These are phyloP conservation scores for Cotesia congregata DNA, from an alignment of 2,888 invertebrate species.

Conservation along the genomic window DNA sequence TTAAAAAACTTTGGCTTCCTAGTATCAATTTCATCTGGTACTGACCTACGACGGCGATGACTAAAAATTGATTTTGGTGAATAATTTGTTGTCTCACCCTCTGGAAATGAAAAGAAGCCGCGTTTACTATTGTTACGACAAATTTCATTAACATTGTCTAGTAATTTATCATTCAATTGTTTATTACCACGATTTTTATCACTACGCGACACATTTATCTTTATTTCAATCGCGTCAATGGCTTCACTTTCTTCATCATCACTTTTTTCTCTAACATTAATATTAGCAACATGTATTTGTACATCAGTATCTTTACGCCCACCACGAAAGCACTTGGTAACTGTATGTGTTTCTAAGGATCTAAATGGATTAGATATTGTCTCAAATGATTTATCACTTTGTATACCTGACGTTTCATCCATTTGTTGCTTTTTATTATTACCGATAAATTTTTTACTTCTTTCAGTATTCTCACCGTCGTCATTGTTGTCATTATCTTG, in stretches of 20 bases:
- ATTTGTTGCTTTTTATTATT: slow-evolving; percentile 16
- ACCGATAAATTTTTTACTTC: background rate
- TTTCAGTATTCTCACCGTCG: background rate
- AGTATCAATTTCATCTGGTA: slow-evolving; percentile 43
- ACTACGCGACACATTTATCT: slow-evolving; percentile 65
- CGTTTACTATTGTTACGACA: slow-evolving; percentile 29
- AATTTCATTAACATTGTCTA: slow-evolving; percentile 31
- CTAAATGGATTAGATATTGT: slow-evolving; percentile 15
- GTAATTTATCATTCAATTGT: slow-evolving; percentile 35
- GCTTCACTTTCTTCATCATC: slow-evolving; percentile 50
- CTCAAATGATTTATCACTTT: slow-evolving; percentile 30
- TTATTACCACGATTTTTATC: slow-evolving; percentile 49
- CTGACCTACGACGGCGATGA: slow-evolving; percentile 46
- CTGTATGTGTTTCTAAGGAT: slow-evolving; percentile 19
- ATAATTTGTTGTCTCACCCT: slow-evolving; percentile 20
- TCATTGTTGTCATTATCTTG: slow-evolving; percentile 13
- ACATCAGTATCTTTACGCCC: slow-evolving; percentile 56
- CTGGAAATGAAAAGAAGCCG: slow-evolving; percentile 17
- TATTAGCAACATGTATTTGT: slow-evolving; percentile 61
- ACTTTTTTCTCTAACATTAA: slow-evolving; percentile 61
- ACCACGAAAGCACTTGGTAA: slow-evolving; percentile 42
- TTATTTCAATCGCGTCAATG: slow-evolving; percentile 63
- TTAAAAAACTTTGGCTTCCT: slow-evolving; percentile 17
- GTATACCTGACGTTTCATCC: slow-evolving; percentile 4
- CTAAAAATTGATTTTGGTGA: slow-evolving; percentile 40